Evolutionary conservation across 2,888 invertebrate genomes (phyloP), one percentile per base, ranked within the genome.

Genomic region (Drosophila prostipennis): DNA sequence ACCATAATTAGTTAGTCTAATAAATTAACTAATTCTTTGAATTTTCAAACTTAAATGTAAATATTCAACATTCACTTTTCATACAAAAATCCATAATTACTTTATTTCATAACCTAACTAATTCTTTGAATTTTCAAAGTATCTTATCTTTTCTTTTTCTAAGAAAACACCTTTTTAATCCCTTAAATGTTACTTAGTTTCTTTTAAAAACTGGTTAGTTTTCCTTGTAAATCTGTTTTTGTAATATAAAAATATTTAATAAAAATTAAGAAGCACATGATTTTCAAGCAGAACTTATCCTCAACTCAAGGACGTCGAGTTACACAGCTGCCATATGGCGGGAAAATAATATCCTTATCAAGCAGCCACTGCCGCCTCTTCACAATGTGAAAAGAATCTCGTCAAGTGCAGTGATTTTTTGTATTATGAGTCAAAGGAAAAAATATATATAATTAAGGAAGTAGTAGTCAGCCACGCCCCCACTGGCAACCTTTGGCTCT

Each of bases 261-360:
- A 11, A 6, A 6, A 4, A 4, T 14, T 0, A 42, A 16, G 16
- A 6, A 6, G 4, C 2, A 8, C 14, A 19, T 11, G 0, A 16
- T 10, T 11, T 42, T 19, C 5, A 2, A 11, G 5, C 2, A 23
- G 23, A 19, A 19, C 11, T 11, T 5, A 2, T 1, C 29, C n/a
- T 4, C 2, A 14, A 2, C 48, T 48, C 48, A 48, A 48, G 48
- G 48, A 48, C 48, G 7, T 78, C 75, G 76, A 75, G 34, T 16
- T 13, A 77, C 79, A 73, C 74, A 67, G 74, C 67, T 68, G 74
- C 53, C 52, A 54, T 70, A 70, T 70, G 70, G 70, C 49, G 43
- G 42, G 43, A 53, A 57, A 34, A 39, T 39, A 11, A 39, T 34
- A 2, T 6, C 13, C 54, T 10, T 32, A 45, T 39, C 46, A 23